These are phyloP conservation scores for Palloptera scutellata DNA, from an alignment of 2,888 invertebrate species.

Conservation along the genomic window DNA sequence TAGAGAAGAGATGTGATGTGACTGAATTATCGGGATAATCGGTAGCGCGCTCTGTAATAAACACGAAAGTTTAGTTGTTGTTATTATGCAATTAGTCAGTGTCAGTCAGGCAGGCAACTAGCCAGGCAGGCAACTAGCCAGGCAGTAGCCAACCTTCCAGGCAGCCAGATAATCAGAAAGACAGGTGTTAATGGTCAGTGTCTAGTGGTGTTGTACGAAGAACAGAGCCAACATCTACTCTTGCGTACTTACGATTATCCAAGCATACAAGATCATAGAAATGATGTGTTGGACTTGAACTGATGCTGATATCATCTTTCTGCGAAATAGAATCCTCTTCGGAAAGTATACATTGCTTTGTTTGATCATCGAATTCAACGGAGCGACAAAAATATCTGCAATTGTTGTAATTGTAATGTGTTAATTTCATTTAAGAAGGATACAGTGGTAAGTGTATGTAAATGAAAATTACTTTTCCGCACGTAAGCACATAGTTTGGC, in stretches of 20 bases:
- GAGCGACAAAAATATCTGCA: slow-evolving; percentile 84
- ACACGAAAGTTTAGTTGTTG: slow-evolving; percentile 19
- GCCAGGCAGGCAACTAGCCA: slow-evolving; percentile 20
- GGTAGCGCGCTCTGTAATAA: slow-evolving; percentile 80
- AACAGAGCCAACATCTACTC: neutral
- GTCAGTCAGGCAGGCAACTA: slow-evolving; percentile 28
- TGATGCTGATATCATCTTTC: slow-evolving; percentile 85
- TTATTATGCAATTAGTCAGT: slow-evolving; percentile 23
- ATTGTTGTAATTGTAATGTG: slow-evolving; percentile 62
- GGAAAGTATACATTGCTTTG: slow-evolving; percentile 85
- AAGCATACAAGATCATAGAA: slow-evolving; percentile 89
- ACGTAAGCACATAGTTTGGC: slow-evolving; percentile 85
- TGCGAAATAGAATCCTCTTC: slow-evolving; percentile 92
- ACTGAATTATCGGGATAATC: slow-evolving; percentile 89
- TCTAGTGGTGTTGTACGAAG: neutral
- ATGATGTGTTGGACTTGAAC: slow-evolving; percentile 84
- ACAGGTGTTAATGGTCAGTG: neutral
- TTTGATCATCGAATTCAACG: slow-evolving; percentile 87
- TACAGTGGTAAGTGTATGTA: slow-evolving; percentile 3
- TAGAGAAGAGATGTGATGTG: slow-evolving; percentile 83
- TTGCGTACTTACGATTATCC: slow-evolving; percentile 81
- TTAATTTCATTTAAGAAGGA: slow-evolving; percentile 23
- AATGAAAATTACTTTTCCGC: slow-evolving; percentile 77
- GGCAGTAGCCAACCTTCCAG: too few relatives aligned
- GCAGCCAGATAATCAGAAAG: neutral